Conservation (phyloP, 1,140 invertebrate genomes). For the Holotrichia oblita region DNA sequence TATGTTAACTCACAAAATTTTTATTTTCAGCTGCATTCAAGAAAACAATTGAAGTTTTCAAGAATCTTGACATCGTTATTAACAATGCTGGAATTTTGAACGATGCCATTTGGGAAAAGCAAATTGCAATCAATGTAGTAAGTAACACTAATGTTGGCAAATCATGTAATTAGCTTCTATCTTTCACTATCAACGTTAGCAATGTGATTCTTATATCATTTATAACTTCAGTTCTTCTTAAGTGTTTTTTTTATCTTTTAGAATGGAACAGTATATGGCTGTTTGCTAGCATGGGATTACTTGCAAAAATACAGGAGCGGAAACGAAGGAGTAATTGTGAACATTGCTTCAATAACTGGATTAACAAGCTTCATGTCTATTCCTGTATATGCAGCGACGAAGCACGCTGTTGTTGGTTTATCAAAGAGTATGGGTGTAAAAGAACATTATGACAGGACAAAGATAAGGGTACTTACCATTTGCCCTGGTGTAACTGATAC, state of each 20-base stretch:
- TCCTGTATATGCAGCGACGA: conserved; percentile 52
- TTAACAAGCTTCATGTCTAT: conserved; percentile 42
- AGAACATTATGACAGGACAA: conserved; percentile 50
- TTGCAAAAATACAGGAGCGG: conserved; percentile 48
- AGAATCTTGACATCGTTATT: conserved; percentile 63
- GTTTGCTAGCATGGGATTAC: conserved; percentile 52
- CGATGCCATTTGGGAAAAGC: conserved; percentile 62
- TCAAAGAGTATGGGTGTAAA: conserved; percentile 45
- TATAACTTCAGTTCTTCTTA: no score
- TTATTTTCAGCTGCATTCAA: conserved; percentile 52
- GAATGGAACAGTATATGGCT: conserved; percentile 51
- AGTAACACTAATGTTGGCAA: conserved; percentile 47
- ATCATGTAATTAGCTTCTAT: neutral
- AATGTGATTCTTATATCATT: no score
- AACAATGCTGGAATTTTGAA: conserved; percentile 66
- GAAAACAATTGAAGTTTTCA: conserved; percentile 52
- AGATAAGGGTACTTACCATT: conserved; percentile 56
- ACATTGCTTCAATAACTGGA: conserved; percentile 50
- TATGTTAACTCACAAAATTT: neutral
- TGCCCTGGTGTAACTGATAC: conserved; percentile 57
- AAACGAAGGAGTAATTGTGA: conserved; percentile 50
- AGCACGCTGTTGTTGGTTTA: conserved; percentile 50
- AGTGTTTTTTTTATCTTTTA: conserved; percentile 41
- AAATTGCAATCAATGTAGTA: conserved; percentile 65
- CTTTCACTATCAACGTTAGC: no score